Evolutionary conservation across 2,113 vertebrate genomes (phyloP), one percentile per base, ranked within the genome.

Genomic region (Chamaea fasciata): DNA sequence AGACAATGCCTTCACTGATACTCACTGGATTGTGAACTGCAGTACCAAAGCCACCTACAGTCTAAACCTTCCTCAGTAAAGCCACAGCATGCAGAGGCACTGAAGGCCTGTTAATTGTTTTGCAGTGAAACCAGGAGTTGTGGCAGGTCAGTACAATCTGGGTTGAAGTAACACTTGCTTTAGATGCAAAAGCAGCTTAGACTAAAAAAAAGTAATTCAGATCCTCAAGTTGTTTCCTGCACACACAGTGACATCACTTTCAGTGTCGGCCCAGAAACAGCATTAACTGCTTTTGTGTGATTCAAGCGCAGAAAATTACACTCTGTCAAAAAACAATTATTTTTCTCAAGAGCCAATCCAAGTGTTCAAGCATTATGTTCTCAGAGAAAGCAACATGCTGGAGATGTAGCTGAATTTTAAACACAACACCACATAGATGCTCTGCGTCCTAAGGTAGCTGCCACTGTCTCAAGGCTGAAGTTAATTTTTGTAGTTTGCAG

Each of bases 171-270:
- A 69, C 7, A 22, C 20, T 35, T 78, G 41, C 55, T 87, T 46
- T 18, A 23, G 30, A 60, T 39, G 37, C 60, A 75, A 68, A 71
- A 13, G 17, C 13, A 75, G 15, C 27, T 69, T 31, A 77, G 17
- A 64, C 11, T 20, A 26, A 52, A 44, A 80, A 16, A 33, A 68
- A 90, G n/a, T 2, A 56, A 28, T 39, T 67, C 13, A 59, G 13
- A 50, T 21, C 35, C 35, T 64, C 63, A 46, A 55, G 14, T 10
- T 50, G 16, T 59, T 86, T 59, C 39, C 47, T 68, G 16, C 28
- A 28, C 11, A 28, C 26, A 73, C 2, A 39, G 16, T 3, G 7
- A 2, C 27, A 28, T 8, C 1, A 0, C 26, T 39, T 63, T 13
- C 18, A 60, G 15, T 0, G 2, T 7, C 1, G 0, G 23, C 52